These are phyloP conservation scores for Nerophis ophidion DNA, from an alignment of 2,113 vertebrate genomes.

Conservation along the genomic window DNA sequence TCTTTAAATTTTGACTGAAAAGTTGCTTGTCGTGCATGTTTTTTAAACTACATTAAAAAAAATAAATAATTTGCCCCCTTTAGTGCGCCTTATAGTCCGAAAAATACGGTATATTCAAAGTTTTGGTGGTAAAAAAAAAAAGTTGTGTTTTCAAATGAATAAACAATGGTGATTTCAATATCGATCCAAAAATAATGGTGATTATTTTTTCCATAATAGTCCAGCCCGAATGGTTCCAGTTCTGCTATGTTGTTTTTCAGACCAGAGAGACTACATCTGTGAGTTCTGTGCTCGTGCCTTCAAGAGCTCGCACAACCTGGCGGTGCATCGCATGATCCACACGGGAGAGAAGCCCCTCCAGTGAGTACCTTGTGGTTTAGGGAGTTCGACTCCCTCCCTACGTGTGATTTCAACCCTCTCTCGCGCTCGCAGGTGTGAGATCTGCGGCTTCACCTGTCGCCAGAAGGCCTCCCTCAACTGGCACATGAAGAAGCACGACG, in stretches of 20 bases:
- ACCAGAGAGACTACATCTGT: conserved; percentile 98
- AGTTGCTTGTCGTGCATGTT: too few species aligned
- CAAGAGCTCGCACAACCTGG: conserved; percentile 97
- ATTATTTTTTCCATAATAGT: too few species aligned
- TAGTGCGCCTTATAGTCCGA: too few species aligned
- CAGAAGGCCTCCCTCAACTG: conserved; percentile 98
- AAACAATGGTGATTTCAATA: too few species aligned
- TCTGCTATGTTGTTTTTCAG: conserved; percentile 38
- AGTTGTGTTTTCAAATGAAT: too few species aligned
- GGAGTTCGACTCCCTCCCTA: too few species aligned
- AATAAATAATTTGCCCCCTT: too few species aligned
- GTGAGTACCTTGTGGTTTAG: conserved; percentile 69
- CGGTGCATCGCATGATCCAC: conserved; percentile 97
- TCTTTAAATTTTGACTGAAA: too few species aligned
- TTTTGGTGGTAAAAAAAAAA: neutral
- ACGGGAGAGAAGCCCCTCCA: conserved; percentile 97
- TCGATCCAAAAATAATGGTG: too few species aligned
- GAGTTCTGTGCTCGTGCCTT: conserved; percentile 97
- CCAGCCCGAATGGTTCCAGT: neutral
- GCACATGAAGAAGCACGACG: conserved; percentile 99
- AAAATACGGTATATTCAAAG: too few species aligned
- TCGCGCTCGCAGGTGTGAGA: conserved; percentile 80
- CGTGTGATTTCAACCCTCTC: neutral
- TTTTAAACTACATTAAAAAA: too few species aligned
- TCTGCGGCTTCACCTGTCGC: conserved; percentile 96